These are phyloP conservation scores for Hemibates koningsi DNA, from an alignment of 2,113 vertebrate species.

Conservation along the genomic window DNA sequence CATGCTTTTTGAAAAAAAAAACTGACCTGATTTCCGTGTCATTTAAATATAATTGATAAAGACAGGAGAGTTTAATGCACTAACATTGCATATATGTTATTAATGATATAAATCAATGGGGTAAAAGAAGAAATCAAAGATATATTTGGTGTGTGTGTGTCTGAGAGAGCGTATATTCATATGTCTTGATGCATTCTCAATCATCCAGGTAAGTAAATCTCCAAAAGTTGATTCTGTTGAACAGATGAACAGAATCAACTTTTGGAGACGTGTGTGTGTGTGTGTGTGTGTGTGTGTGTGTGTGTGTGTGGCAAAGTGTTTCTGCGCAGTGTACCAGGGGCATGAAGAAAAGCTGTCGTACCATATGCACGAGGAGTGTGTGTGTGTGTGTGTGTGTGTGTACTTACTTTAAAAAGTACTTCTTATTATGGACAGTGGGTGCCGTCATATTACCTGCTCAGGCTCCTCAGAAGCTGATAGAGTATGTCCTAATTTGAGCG, in stretches of 20 bases:
- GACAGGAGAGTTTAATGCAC: not conserved
- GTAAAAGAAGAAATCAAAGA: not conserved
- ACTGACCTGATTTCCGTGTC: not conserved
- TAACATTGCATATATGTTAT: not conserved
- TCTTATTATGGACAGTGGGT: not conserved
- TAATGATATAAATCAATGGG: not conserved
- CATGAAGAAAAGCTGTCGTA: too few relatives aligned
- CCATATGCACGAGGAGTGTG: not conserved
- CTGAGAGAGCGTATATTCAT: not conserved
- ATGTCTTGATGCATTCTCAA: not conserved
- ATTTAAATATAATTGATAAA: not conserved
- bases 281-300: too few relatives aligned
- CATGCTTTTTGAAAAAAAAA: not conserved
- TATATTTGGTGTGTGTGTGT: not conserved
- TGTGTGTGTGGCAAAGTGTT: too few relatives aligned
- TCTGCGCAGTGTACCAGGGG: too few relatives aligned
- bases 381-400: not conserved
- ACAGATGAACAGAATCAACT: not conserved
- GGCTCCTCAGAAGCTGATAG: not conserved
- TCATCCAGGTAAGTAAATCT: not conserved
- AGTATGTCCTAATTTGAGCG: not conserved
- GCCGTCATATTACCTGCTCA: not conserved
- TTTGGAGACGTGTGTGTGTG: not conserved
- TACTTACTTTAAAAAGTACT: not conserved
- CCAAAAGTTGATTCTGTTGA: not conserved